Conservation (phyloP, 2,113 vertebrate species). For the Sterrhoptilus dennistouni region DNA sequence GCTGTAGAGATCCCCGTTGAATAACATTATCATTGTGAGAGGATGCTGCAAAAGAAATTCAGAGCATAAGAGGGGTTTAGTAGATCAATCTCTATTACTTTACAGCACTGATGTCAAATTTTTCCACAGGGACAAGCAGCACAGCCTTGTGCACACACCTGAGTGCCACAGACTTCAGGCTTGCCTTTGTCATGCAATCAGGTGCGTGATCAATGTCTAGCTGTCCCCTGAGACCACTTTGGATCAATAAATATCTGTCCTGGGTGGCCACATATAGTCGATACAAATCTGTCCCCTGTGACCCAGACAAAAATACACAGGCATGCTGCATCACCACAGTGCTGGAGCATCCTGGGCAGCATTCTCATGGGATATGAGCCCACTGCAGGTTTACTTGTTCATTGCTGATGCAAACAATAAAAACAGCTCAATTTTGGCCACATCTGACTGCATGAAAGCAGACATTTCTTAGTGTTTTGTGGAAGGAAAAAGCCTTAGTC, state of each 20-base stretch:
- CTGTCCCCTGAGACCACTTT: background rate
- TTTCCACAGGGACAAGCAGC: background rate
- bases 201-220: background rate
- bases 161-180: background rate
- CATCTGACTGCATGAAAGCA: background rate
- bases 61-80: background rate
- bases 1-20: slow-evolving; percentile 90
- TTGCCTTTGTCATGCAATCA: background rate
- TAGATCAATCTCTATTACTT: background rate
- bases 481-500: background rate
- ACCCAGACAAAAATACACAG: background rate
- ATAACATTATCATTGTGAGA: slow-evolving; percentile 90
- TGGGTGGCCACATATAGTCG: background rate
- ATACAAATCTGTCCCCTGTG: background rate
- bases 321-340: background rate
- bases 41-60: slow-evolving; percentile 82
- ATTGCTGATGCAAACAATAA: background rate
- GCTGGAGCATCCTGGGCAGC: background rate
- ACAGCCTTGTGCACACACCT: background rate
- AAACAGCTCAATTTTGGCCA: background rate
- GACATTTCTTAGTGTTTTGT: background rate
- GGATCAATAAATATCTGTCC: background rate
- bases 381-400: background rate
- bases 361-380: background rate
- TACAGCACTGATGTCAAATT: background rate